A percentile compares a stretch with the other conserved stretches of the same genome.
phyloP scores from a whole-genome alignment of 1,140 invertebrate genomes.

The Leptonema lineaticorne region DNA sequence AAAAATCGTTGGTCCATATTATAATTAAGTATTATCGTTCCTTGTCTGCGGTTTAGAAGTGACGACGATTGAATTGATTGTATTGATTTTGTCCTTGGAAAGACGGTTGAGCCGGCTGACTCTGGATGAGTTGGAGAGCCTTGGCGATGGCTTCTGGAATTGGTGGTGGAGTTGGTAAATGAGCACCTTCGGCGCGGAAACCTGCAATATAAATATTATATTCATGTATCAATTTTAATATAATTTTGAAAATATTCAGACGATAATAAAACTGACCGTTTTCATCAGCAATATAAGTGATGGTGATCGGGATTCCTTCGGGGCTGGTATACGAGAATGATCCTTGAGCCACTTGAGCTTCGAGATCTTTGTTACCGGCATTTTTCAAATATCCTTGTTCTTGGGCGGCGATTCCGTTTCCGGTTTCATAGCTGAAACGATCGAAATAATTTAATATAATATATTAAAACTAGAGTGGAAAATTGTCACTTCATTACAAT shows the following conservation, averaged over 20 bases:
- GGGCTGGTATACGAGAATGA: slow-evolving; percentile 65
- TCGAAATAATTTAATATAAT: no score
- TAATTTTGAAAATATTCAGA: neutral
- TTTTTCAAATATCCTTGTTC: slow-evolving; percentile 71
- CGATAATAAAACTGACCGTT: slow-evolving; percentile 46
- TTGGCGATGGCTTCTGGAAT: slow-evolving; percentile 65
- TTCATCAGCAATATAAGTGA: slow-evolving; percentile 62
- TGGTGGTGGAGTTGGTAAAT: slow-evolving; percentile 67
- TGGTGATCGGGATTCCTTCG: slow-evolving; percentile 62
- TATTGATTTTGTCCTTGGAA: slow-evolving; percentile 36
- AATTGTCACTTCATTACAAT: neutral
- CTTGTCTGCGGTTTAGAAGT: slow-evolving; percentile 25
- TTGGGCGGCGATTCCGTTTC: slow-evolving; percentile 67
- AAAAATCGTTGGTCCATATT: slow-evolving; percentile 9
- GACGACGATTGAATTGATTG: slow-evolving; percentile 33
- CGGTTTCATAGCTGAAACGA: slow-evolving; percentile 62
- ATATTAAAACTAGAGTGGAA: neutral
- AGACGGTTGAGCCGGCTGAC: slow-evolving; percentile 50
- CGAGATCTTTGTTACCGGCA: slow-evolving; percentile 61
- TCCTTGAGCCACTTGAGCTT: slow-evolving; percentile 61
- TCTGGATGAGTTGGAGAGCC: slow-evolving; percentile 59
- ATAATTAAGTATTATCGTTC: slow-evolving; percentile 1
- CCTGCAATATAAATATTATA: slow-evolving; percentile 52
- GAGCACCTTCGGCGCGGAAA: slow-evolving; percentile 62
- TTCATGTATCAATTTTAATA: neutral